Conservation (phyloP, 2,113 vertebrate species). For the Cinclus mexicanus region DNA sequence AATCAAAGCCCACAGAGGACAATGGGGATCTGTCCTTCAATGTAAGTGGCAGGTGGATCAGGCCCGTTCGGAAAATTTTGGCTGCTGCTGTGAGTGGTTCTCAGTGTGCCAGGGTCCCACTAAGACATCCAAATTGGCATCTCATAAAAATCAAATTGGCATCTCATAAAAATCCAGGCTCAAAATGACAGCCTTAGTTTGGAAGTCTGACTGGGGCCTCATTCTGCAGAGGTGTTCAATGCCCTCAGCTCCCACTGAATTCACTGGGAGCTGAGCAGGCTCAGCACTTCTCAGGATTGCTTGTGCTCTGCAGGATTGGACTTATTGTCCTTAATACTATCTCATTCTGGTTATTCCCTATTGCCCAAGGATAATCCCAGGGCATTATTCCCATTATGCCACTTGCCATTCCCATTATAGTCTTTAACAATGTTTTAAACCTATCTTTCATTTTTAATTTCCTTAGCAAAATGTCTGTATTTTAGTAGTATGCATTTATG, state of each 20-base stretch:
- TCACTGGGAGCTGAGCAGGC: not conserved
- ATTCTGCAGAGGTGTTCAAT: conserved; percentile 43
- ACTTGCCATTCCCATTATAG: conserved; percentile 73
- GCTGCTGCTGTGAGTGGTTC: not conserved
- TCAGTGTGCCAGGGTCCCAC: not conserved
- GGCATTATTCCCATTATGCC: conserved; percentile 74
- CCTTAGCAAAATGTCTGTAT: conserved; percentile 62
- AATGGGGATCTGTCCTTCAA: conserved; percentile 15
- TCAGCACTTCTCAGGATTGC: conserved; percentile 49
- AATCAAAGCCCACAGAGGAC: not conserved
- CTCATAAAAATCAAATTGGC: conserved; percentile 61
- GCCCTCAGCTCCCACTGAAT: conserved; percentile 12
- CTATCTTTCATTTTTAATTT: conserved; percentile 71
- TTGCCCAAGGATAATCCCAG: conserved; percentile 71
- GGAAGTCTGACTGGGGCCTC: conserved; percentile 18
- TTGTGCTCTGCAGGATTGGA: conserved; percentile 48
- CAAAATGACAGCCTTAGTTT: conserved; percentile 56
- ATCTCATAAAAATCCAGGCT: conserved; percentile 59
- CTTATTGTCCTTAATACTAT: conserved; percentile 74
- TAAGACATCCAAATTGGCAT: conserved; percentile 66
- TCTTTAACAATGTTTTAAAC: conserved; percentile 71
- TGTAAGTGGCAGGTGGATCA: conserved; percentile 33
- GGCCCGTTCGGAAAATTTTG: not conserved
- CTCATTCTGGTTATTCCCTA: conserved; percentile 74
- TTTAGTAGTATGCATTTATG: conserved; percentile 51